phyloP scores from a whole-genome alignment of 2,888 invertebrate species.

The Nesidiocoris tenuis region DNA sequence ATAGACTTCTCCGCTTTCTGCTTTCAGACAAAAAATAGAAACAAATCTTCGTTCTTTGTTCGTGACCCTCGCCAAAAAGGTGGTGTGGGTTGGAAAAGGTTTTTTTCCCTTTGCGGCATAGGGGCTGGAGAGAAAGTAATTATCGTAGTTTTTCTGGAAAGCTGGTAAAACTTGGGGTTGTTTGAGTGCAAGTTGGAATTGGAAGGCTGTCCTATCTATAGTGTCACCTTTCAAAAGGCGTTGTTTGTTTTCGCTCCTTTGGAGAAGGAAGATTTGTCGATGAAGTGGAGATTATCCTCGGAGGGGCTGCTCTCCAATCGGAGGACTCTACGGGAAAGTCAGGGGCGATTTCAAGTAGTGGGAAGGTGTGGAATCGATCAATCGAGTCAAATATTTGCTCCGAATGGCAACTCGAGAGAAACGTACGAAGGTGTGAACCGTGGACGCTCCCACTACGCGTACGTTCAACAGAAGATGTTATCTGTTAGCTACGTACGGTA shows the following conservation, averaged over 20 bases:
- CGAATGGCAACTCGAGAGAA: neutral
- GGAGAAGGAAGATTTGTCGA: neutral
- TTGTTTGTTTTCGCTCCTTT: neutral
- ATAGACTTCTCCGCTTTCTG: neutral
- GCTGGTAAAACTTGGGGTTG: neutral
- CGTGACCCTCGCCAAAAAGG: neutral
- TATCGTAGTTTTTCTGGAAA: constrained; percentile 1
- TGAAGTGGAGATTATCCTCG: neutral
- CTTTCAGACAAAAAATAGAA: neutral
- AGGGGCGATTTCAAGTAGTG: neutral
- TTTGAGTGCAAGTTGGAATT: neutral
- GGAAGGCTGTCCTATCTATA: neutral
- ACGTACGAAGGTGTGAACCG: neutral
- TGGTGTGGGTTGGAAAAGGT: neutral
- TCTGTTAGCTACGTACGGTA: too few species aligned
- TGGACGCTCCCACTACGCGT: too few species aligned
- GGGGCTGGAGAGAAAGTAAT: neutral
- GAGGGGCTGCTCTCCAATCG: too few species aligned
- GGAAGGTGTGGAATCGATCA: constrained; percentile 26
- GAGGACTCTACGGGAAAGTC: too few species aligned
- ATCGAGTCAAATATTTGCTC: constrained; percentile 35
- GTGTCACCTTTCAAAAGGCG: neutral
- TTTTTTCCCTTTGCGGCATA: neutral
- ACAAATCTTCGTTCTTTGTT: neutral
- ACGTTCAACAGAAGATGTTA: too few species aligned